Percentiles rank a stretch among this genome's conserved stretches.
These are phyloP conservation scores for Poecile atricapillus DNA, from an alignment of 2,113 vertebrate species.

Conservation along the genomic window DNA sequence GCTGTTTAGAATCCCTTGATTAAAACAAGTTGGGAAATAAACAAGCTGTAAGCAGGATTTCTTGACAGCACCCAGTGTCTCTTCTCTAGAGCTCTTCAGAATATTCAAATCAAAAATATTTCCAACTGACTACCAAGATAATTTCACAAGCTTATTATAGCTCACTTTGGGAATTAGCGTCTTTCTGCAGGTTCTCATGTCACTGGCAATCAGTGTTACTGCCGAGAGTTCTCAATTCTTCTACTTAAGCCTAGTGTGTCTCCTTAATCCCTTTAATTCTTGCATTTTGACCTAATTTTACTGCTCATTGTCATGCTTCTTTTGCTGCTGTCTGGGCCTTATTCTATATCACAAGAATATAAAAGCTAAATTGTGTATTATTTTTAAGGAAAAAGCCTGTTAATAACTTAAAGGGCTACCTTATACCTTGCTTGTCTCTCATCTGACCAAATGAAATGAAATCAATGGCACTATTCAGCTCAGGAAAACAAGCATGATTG, in stretches of 20 bases:
- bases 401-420: not conserved
- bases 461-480: not conserved
- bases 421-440: not conserved
- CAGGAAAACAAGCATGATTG: not conserved
- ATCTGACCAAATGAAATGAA: not conserved
- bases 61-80: not conserved
- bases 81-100: not conserved
- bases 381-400: not conserved
- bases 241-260: not conserved
- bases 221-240: constrained; percentile 7
- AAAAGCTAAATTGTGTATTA: not conserved
- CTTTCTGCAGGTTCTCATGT: constrained; percentile 55
- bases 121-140: not conserved
- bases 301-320: not conserved
- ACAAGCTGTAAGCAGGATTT: not conserved
- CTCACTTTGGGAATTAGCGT: constrained; percentile 37
- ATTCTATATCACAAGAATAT: not conserved
- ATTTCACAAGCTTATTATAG: constrained; percentile 33
- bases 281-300: constrained; percentile 50
- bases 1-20: not conserved
- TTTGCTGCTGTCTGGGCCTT: not conserved
- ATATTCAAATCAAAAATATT: not conserved
- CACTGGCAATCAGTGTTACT: constrained; percentile 26
- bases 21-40: not conserved
- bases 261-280: constrained; percentile 52